Percentiles rank a stretch among this genome's conserved stretches.
phyloP scores from a whole-genome alignment of 2,888 invertebrate species.

The Phortica magna region DNA sequence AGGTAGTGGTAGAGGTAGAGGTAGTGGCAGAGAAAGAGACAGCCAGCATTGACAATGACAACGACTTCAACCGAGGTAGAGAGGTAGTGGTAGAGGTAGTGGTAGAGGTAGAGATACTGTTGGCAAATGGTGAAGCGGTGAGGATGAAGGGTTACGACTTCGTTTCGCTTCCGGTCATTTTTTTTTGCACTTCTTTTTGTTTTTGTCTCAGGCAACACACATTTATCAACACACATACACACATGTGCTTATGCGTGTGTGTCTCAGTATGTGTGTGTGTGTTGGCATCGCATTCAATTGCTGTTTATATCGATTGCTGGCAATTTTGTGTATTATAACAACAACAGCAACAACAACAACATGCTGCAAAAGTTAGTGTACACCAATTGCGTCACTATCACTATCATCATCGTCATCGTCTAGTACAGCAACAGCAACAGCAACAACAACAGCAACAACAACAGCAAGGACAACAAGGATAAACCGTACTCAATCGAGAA shows the following conservation, averaged over 20 bases:
- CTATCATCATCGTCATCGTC: background rate
- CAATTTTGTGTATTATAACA: constrained; percentile 67
- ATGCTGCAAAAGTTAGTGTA: background rate
- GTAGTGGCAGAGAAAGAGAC: background rate
- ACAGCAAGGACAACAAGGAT: background rate
- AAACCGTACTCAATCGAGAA: constrained; percentile 16
- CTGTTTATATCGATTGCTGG: constrained; percentile 70
- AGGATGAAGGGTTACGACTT: background rate
- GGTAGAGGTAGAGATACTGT: background rate
- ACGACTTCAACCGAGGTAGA: constrained; percentile 36
- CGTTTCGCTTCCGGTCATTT: constrained; percentile 16
- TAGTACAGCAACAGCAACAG: background rate
- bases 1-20: background rate
- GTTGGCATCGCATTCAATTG: constrained; percentile 56
- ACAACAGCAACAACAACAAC: constrained; percentile 41
- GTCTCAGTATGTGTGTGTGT: background rate
- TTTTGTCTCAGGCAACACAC: constrained; percentile 10
- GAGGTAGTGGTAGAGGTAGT: too few relatives aligned
- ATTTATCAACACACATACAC: constrained; percentile 3
- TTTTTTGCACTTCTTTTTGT: background rate
- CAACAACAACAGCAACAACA: background rate
- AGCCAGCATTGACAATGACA: constrained; percentile 30
- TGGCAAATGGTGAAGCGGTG: background rate
- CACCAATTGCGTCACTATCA: background rate
- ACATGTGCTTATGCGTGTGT: background rate